Base-by-base conservation (phyloP, 1,140 invertebrate species). In the Hyles euphorbiae region DNA sequence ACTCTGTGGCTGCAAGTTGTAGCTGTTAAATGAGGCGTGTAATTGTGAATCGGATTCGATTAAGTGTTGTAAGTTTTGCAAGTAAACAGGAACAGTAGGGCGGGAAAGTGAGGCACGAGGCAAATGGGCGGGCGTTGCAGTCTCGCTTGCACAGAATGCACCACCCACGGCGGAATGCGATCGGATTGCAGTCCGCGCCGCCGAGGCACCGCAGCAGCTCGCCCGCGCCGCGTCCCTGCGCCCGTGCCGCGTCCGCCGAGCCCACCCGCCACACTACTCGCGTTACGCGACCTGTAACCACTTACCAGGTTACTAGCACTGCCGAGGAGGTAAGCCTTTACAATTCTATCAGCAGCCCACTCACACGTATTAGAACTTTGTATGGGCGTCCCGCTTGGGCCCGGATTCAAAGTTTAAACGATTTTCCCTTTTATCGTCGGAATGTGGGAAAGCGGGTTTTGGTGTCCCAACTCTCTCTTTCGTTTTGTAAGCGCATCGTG, bases 391-490 rank as follows among this genome's bases (percentile, higher is more conserved):
- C 68, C 68, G 61, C 58, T 83, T 72, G 47, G 51, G 58, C 47
- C 50, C 50, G 36, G 51, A 53, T 58, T 63, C 50, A 64, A 70
- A 65, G 66, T 76, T 74, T 70, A 70, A 72, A 67, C 68, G 65
- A 77, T 75, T 88, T 88, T 88, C 85, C 82, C 85, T 88, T 88
- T 88, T 86, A 88, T 81, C 73, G 65, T 64, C 66, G 85, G 85
- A 88, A 88, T 88, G 83, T 87, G 72, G 85, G 79, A 85, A 86
- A 87, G 72, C 85, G 74, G 83, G 83, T 85, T 81, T 87, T 72
- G 67, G 78, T 83, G 83, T 78, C 77, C 74, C 72, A 78, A 87
- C 85, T 88, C 81, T 88, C 85, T 88, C 83, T 87, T 88, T 88
- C 85, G 75, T 77, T 75, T 74, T 84, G 79, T 85, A 87, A 88